These are phyloP conservation scores for Mystacides longicornis DNA, from an alignment of 2,888 invertebrate genomes.

Conservation along the genomic window DNA sequence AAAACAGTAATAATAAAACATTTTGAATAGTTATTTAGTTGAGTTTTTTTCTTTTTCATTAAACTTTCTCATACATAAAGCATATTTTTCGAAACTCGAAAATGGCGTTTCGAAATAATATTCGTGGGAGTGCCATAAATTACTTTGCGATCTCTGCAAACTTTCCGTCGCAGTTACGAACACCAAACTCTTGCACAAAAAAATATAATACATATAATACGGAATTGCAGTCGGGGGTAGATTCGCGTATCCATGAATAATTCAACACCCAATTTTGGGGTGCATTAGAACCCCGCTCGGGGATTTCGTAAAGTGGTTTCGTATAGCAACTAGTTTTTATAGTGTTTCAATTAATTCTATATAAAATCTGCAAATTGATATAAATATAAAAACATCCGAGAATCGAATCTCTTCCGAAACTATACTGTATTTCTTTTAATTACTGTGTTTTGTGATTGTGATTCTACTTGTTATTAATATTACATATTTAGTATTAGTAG, in stretches of 20 bases:
- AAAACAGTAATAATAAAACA: no score
- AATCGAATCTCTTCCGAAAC: not conserved
- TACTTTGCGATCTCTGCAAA: not conserved
- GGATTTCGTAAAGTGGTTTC: constrained; percentile 16
- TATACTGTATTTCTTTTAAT: not conserved
- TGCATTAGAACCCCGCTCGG: constrained; percentile 2
- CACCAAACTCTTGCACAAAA: constrained; percentile 3
- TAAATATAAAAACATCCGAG: not conserved
- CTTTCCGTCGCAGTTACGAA: not conserved
- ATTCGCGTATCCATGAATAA: constrained; percentile 11
- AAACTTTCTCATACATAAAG: no score
- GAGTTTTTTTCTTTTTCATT: no score
- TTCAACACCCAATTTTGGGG: constrained; percentile 17
- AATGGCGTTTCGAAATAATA: no score
- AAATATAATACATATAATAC: not conserved
- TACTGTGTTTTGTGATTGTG: no score
- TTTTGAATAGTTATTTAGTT: no score
- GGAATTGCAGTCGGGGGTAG: not conserved
- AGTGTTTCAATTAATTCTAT: constrained; percentile 16
- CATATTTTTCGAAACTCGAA: no score
- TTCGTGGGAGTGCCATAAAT: constrained; percentile 1
- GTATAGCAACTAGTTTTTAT: constrained; percentile 9
- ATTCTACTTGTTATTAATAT: no score
- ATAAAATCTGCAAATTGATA: constrained; percentile 13
- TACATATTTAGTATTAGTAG: no score